Evolutionary conservation across 2,797 vertebrate genomes (phyloP).

Genomic region (Cacajao melanocephalus): DNA sequence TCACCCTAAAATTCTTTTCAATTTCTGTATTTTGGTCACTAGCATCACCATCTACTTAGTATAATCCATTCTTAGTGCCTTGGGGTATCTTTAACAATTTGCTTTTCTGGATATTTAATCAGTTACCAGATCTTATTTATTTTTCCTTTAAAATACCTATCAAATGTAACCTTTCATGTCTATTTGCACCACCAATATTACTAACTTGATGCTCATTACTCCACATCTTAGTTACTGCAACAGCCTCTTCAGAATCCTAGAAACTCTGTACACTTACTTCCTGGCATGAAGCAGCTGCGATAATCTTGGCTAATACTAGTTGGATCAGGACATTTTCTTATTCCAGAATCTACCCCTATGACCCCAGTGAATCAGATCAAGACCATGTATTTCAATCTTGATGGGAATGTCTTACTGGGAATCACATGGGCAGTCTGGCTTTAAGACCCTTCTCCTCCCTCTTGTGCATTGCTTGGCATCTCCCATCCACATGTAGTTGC

Average conservation of each 20-base stretch:
- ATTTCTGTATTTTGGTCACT: not conserved
- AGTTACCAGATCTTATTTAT: not conserved
- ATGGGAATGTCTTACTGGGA: too few species aligned
- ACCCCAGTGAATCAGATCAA: not conserved
- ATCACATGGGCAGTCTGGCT: not conserved
- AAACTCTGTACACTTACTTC: not conserved
- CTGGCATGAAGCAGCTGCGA: not conserved
- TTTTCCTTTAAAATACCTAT: not conserved
- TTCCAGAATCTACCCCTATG: not conserved
- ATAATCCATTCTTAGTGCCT: not conserved
- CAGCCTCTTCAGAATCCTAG: not conserved
- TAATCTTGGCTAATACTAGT: not conserved
- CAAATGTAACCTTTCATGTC: not conserved
- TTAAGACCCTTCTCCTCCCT: not conserved
- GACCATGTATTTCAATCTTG: not conserved
- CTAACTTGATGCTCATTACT: not conserved
- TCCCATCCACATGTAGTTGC: fast-evolving
- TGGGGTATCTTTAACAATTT: not conserved
- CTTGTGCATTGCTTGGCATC: not conserved
- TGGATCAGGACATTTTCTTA: not conserved
- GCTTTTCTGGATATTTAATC: not conserved
- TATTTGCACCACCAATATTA: not conserved
- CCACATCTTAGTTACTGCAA: not conserved
- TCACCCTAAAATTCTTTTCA: not conserved
- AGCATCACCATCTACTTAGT: not conserved